phyloP scores from a whole-genome alignment of 2,113 vertebrate species.

The Ovis aries region DNA sequence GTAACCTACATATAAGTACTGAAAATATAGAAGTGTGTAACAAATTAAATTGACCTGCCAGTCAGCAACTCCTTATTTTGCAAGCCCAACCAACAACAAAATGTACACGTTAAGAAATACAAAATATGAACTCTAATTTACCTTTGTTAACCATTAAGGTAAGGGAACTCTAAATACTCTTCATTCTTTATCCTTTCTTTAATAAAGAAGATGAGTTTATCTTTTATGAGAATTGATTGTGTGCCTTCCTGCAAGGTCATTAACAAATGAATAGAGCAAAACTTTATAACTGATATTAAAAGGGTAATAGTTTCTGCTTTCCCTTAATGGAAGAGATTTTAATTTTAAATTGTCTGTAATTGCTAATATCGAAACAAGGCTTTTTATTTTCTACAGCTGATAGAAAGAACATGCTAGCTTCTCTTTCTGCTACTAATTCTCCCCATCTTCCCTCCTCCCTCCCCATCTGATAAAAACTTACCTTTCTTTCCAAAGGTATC shows the following conservation, averaged over 20 bases:
- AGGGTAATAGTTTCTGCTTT: neutral
- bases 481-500: neutral
- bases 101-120: neutral
- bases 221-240: neutral
- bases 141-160: neutral
- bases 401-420: neutral
- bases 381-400: neutral
- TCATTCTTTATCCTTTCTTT: neutral
- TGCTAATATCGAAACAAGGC: neutral
- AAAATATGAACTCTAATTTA: neutral
- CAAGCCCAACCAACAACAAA: neutral
- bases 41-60: neutral
- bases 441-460: neutral
- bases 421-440: neutral
- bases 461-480: neutral
- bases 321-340: neutral
- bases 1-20: neutral
- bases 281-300: neutral
- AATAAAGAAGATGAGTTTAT: neutral
- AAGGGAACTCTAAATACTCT: neutral
- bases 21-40: neutral
- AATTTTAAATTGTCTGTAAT: neutral
- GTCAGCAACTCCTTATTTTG: neutral
- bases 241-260: neutral
- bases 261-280: neutral